Evolutionary conservation across 23 tunicate genomes (phyloP).

Genomic region (Trididemnum miniatum): DNA sequence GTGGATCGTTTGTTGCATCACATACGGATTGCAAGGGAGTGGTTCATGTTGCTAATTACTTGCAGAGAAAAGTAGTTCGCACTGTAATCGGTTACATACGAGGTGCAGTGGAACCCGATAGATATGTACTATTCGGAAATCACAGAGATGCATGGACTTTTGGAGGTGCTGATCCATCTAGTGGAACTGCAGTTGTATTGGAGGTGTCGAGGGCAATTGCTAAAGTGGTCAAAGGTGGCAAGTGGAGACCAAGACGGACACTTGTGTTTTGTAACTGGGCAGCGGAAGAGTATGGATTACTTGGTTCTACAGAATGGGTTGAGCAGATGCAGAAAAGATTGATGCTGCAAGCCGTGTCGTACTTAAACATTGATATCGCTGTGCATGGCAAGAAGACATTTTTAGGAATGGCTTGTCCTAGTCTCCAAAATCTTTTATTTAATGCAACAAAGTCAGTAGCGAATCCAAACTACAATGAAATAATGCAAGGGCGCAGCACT

Average conservation of each 20-base stretch:
- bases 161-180: slow-evolving; percentile 92
- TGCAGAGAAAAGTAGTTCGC: slow-evolving; percentile 32
- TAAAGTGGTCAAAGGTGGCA: slow-evolving; percentile 35
- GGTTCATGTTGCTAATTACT: slow-evolving; percentile 70
- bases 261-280: slow-evolving; percentile 94
- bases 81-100: slow-evolving; percentile 66
- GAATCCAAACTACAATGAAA: slow-evolving; percentile 68
- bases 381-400: slow-evolving; percentile 79
- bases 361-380: slow-evolving; percentile 87
- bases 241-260: slow-evolving; percentile 94
- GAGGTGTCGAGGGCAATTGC: slow-evolving; percentile 75
- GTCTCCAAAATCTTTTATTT: slow-evolving; percentile 39
- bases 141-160: slow-evolving; percentile 99
- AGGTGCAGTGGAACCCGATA: slow-evolving; percentile 85
- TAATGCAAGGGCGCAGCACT: slow-evolving; percentile 38
- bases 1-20: slow-evolving; percentile 43
- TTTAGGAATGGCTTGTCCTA: slow-evolving; percentile 61
- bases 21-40: slow-evolving; percentile 34
- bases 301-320: slow-evolving; percentile 95
- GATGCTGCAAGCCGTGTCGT: slow-evolving; percentile 72
- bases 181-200: slow-evolving; percentile 88
- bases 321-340: slow-evolving; percentile 87
- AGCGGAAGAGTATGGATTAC: slow-evolving; percentile 95
- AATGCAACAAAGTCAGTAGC: slow-evolving; percentile 47
- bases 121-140: slow-evolving; percentile 90